Percentiles rank a stretch among this genome's conserved stretches.
Evolutionary conservation across 2,888 invertebrate genomes (phyloP).

Genomic region (Epistrophe eligans): DNA sequence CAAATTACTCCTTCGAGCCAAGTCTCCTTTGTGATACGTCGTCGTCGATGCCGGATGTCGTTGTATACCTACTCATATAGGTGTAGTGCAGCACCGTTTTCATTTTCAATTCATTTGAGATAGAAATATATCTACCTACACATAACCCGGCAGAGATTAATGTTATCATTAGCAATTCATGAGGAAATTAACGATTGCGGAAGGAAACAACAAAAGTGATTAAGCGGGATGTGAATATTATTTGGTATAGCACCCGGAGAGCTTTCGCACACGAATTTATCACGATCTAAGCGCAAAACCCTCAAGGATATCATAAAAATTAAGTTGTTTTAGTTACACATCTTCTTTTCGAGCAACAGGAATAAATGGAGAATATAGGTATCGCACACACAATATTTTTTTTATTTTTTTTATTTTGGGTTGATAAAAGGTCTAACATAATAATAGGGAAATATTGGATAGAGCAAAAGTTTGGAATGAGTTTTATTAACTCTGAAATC

Average conservation of each 20-base stretch:
- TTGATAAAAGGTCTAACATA: background rate
- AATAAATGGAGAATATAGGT: background rate
- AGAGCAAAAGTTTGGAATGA: background rate
- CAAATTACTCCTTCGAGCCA: conserved; percentile 53
- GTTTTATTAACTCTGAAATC: conserved; percentile 1
- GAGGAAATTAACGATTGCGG: conserved; percentile 59
- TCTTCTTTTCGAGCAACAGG: background rate
- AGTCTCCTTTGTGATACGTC: conserved; percentile 10
- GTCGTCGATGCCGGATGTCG: background rate
- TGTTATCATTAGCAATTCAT: conserved; percentile 62
- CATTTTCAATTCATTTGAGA: conserved; percentile 17
- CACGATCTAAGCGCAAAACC: background rate
- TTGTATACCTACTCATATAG: background rate
- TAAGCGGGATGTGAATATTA: conserved; percentile 52
- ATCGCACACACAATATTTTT: background rate
- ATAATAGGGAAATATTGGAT: background rate
- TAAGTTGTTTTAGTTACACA: conserved; percentile 22
- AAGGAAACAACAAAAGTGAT: conserved; percentile 60
- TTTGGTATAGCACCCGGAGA: conserved; percentile 30
- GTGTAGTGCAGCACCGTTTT: conserved; percentile 23
- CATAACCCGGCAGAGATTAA: conserved; percentile 59
- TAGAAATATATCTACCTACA: background rate
- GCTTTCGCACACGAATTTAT: conserved; percentile 22
- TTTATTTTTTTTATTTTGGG: background rate
- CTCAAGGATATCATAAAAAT: conserved; percentile 12